Conservation (phyloP, 2,888 invertebrate genomes). For the Apotomis capreana region DNA sequence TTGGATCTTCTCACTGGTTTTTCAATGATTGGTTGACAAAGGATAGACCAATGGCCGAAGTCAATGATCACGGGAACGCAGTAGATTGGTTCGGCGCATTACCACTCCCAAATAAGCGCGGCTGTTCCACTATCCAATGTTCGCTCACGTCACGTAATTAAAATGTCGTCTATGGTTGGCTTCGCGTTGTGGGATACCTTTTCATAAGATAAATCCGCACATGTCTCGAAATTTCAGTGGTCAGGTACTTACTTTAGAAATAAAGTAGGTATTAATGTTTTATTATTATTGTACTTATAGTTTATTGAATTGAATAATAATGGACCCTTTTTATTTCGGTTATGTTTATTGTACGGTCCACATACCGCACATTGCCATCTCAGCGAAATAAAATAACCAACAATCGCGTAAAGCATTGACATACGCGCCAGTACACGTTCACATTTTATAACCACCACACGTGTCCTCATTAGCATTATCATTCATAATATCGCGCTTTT, state of each 20-base stretch:
- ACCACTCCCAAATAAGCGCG: conserved; percentile 85
- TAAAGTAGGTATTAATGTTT: too few relatives aligned
- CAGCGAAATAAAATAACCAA: too few relatives aligned
- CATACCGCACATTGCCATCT: too few relatives aligned
- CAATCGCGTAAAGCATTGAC: too few relatives aligned
- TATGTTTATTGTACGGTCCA: too few relatives aligned
- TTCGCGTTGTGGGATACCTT: conserved; percentile 50
- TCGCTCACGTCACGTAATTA: conserved; percentile 75
- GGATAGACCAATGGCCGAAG: conserved; percentile 93
- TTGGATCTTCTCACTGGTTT: conserved; percentile 85
- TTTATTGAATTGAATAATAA: too few relatives aligned
- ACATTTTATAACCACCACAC: too few relatives aligned
- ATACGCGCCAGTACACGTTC: too few relatives aligned
- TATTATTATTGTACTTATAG: too few relatives aligned
- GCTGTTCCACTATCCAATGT: conserved; percentile 70
- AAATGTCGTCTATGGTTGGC: conserved; percentile 69
- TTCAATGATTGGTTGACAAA: conserved; percentile 95
- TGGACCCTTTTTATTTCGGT: too few relatives aligned
- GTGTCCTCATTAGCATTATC: too few relatives aligned
- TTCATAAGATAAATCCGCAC: conserved; percentile 33
- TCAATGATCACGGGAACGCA: conserved; percentile 89
- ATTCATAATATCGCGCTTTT: too few relatives aligned
- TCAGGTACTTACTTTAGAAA: neutral
- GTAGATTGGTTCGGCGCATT: conserved; percentile 86
- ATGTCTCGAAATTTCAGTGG: neutral